phyloP scores from a whole-genome alignment of 1,140 invertebrate species.

The Leptoteleia sp. region DNA sequence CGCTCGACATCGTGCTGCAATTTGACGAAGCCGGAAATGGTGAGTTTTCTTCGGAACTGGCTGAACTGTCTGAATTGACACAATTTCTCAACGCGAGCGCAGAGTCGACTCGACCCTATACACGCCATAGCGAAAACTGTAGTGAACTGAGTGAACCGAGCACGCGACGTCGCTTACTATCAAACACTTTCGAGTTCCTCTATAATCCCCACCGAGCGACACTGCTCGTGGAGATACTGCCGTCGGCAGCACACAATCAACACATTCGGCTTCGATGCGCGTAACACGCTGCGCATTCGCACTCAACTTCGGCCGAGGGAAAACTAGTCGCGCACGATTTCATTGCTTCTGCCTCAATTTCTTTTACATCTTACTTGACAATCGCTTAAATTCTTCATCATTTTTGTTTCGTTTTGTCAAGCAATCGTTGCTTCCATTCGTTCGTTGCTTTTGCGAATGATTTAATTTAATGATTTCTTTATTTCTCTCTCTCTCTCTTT shows the following conservation, averaged over 20 bases:
- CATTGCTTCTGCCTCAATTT: too few relatives aligned
- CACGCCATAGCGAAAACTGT: slow-evolving; percentile 88
- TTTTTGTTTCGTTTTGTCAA: too few relatives aligned
- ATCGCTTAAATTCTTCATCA: too few relatives aligned
- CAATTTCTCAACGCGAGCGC: slow-evolving; percentile 89
- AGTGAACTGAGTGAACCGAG: slow-evolving; percentile 77
- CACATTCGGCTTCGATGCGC: slow-evolving; percentile 39
- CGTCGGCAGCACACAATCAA: slow-evolving; percentile 17
- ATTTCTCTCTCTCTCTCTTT: too few relatives aligned
- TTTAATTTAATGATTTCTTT: too few relatives aligned
- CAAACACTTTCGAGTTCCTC: slow-evolving; percentile 71
- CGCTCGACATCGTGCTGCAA: slow-evolving; percentile 49
- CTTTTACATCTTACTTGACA: too few relatives aligned
- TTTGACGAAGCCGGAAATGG: slow-evolving; percentile 54
- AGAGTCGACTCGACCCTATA: slow-evolving; percentile 88
- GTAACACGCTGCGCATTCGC: slow-evolving; percentile 33
- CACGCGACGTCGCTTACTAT: slow-evolving; percentile 38
- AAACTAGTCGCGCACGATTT: too few relatives aligned
- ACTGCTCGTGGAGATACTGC: slow-evolving; percentile 23
- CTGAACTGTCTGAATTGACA: slow-evolving; percentile 85
- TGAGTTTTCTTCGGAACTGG: slow-evolving; percentile 65
- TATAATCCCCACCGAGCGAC: slow-evolving; percentile 61
- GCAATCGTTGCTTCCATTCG: too few relatives aligned
- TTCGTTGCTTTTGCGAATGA: too few relatives aligned
- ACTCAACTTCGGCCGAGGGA: slow-evolving; percentile 28